Evolutionary conservation across 2,888 invertebrate genomes (phyloP).

Genomic region (Temnothorax ravouxi): DNA sequence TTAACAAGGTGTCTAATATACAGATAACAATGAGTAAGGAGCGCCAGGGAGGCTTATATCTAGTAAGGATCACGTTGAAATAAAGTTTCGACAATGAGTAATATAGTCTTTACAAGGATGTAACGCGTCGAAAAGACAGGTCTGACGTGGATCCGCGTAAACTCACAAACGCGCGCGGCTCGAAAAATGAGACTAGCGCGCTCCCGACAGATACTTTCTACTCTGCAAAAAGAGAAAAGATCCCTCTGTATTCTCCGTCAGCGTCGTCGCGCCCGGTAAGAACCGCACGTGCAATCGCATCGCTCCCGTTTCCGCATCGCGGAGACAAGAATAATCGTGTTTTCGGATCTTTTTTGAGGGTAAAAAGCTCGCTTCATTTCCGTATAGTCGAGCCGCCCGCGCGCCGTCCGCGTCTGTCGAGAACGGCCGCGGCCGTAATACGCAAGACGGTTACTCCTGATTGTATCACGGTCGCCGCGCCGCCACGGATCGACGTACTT

Average conservation of each 20-base stretch:
- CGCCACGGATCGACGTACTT: slow-evolving; percentile 15
- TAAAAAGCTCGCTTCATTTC: slow-evolving; percentile 6
- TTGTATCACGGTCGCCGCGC: slow-evolving; percentile 31
- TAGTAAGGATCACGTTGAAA: neutral
- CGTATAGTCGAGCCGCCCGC: slow-evolving; percentile 1
- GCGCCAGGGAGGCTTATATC: neutral
- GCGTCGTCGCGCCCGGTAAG: slow-evolving; percentile 24
- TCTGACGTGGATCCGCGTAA: slow-evolving; percentile 52
- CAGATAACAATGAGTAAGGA: neutral
- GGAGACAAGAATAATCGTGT: slow-evolving; percentile 11
- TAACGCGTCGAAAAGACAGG: slow-evolving; percentile 33
- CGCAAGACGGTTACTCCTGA: slow-evolving; percentile 26
- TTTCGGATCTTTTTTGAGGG: slow-evolving; percentile 28
- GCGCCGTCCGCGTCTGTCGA: neutral
- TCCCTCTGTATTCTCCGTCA: slow-evolving; percentile 30
- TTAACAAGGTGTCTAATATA: neutral
- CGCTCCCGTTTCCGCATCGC: slow-evolving; percentile 33
- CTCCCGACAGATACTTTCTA: slow-evolving; percentile 76
- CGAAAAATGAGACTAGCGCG: slow-evolving; percentile 66
- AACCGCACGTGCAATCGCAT: slow-evolving; percentile 46
- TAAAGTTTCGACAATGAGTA: slow-evolving; percentile 67
- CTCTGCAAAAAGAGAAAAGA: slow-evolving; percentile 70
- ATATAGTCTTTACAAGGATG: slow-evolving; percentile 69
- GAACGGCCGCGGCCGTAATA: slow-evolving; percentile 12
- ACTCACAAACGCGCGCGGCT: slow-evolving; percentile 58